Evolutionary conservation across 2,888 invertebrate genomes (phyloP), one percentile per base, ranked within the genome.

Genomic region (Protodeltote pygarga): DNA sequence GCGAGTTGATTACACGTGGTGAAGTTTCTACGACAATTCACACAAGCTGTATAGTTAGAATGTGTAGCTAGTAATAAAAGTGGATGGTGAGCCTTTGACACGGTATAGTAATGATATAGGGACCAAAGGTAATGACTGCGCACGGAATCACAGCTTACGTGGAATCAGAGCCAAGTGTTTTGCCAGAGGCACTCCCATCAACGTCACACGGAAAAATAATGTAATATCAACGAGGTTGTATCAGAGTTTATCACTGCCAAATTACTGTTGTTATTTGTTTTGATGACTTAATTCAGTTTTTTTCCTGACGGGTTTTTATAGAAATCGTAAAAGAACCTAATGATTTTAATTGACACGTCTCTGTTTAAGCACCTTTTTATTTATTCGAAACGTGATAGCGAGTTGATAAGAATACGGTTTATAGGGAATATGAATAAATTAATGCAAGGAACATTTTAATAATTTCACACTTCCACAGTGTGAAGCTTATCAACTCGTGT

Each of bases 161-260:
- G 64, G 64, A 75, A 73, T 67, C 65, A 75, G 33, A 9, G 37
- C 62, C 68, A 67, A 73, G 68, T 70, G 70, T 70, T 58, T 69
- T 37, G 74, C 84, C 73, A 41, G 61, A 65, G 81, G 82, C 81
- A 58, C 47, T 67, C 51, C 65, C 74, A 81, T 83, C 78, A 80
- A 54, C 60, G 67, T 67, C 46, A 45, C 29, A 37, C 28, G 60
- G 70, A 74, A 79, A 80, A 79, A 75, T 64, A 66, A 69, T 64
- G 48, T 61, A 54, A 64, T 70, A 73, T 51, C 60, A 74, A 75
- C 69, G 55, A 72, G 61, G 35, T n/a, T n/a, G n/a, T n/a, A 54
- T 37, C 45, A 57, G 66, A 59, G 29, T 44, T 27, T 31, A 46
- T 55, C 50, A 63, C 28, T 31, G 47, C 57, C 50, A 63, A 73